Conservation (phyloP, 2,797 vertebrate species). For the Etheostoma perlongum region DNA sequence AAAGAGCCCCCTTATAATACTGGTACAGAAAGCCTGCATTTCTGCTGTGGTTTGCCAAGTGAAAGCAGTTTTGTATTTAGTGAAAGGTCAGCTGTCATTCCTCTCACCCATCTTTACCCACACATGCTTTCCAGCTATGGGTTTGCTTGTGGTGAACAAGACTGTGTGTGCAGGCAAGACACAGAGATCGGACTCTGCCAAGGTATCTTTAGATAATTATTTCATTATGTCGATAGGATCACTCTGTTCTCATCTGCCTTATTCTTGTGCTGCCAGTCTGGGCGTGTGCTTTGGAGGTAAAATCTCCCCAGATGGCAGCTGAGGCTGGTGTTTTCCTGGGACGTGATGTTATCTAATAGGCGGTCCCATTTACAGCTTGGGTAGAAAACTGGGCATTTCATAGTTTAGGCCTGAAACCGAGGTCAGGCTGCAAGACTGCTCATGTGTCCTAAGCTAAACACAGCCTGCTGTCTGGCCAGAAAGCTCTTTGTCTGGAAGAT, state of each 20-base stretch:
- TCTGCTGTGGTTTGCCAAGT: conserved; percentile 63
- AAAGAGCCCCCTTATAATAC: conserved; percentile 54
- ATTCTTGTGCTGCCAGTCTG: conserved; percentile 33
- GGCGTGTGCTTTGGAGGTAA: conserved; percentile 34
- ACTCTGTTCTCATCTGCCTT: not conserved
- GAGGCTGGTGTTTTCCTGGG: conserved; percentile 17
- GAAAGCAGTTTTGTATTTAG: conserved; percentile 73
- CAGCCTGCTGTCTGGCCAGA: not conserved
- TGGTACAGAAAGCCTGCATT: conserved; percentile 35
- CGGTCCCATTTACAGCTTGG: conserved; percentile 4
- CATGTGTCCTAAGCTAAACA: not conserved
- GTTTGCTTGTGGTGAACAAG: conserved; percentile 41
- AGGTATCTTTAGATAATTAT: conserved; percentile 36
- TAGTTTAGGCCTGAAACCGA: not conserved
- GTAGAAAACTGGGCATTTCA: conserved; percentile 6
- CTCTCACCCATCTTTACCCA: conserved; percentile 50
- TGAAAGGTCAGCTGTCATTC: conserved; percentile 72
- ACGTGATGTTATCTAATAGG: conserved; percentile 6
- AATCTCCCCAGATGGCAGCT: conserved; percentile 34
- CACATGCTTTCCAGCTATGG: conserved; percentile 53
- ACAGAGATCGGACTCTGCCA: conserved; percentile 8
- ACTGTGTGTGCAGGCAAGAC: conserved; percentile 24
- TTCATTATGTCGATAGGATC: conserved; percentile 32
- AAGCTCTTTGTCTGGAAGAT: conserved; percentile 3
- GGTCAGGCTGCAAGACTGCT: not conserved